phyloP scores from a whole-genome alignment of 1,140 invertebrate genomes.

The Neodiprion lecontei region DNA sequence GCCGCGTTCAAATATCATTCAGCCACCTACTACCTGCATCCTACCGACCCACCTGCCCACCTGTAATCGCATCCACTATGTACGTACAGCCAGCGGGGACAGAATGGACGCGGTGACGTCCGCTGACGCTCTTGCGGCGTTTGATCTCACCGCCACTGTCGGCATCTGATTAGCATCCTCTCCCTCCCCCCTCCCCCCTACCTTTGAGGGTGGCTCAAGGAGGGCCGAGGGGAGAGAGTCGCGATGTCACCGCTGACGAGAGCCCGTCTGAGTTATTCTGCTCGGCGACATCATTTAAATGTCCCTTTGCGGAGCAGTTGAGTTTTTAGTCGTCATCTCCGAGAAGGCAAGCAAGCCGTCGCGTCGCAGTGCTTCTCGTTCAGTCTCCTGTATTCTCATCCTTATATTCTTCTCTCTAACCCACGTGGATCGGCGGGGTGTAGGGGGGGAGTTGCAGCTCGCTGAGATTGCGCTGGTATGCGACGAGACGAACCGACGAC shows the following conservation, averaged over 20 bases:
- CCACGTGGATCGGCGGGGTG: too few relatives aligned
- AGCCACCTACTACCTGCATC: too few relatives aligned
- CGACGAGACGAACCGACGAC: too few relatives aligned
- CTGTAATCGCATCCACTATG: background rate
- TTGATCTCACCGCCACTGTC: slow-evolving; percentile 57
- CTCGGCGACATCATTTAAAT: slow-evolving; percentile 61
- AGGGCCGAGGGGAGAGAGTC: background rate
- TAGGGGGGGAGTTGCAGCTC: background rate
- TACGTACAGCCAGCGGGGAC: slow-evolving; percentile 35
- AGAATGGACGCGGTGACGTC: slow-evolving; percentile 43
- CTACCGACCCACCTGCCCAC: too few relatives aligned
- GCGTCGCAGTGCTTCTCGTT: background rate
- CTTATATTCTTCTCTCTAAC: background rate
- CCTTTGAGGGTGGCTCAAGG: background rate
- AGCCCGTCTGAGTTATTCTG: slow-evolving; percentile 49
- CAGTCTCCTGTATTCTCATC: background rate
- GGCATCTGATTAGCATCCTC: slow-evolving; percentile 63
- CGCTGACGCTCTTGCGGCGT: slow-evolving; percentile 50
- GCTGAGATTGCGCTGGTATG: slow-evolving; percentile 1
- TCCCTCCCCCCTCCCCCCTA: slow-evolving; percentile 9
- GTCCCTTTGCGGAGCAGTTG: slow-evolving; percentile 49
- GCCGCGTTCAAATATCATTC: too few relatives aligned
- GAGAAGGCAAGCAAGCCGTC: slow-evolving; percentile 34
- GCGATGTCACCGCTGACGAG: slow-evolving; percentile 34
- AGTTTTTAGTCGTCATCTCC: slow-evolving; percentile 57